These are phyloP conservation scores for Zoanthus sansibaricus DNA, from an alignment of 92 coral and sea anemone species.

Conservation along the genomic window DNA sequence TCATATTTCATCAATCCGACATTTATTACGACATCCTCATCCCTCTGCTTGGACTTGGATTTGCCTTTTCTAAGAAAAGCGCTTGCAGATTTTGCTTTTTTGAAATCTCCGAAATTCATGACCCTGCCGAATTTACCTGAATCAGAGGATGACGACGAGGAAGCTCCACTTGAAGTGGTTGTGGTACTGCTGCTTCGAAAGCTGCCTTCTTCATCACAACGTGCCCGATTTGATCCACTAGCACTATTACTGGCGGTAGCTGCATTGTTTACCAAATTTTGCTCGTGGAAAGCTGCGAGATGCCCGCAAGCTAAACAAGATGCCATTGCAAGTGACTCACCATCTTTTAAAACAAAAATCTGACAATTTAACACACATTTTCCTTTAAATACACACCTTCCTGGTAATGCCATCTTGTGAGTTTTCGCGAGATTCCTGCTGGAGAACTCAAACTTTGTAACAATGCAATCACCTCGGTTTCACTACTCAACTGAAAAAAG, in stretches of 20 bases:
- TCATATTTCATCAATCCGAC: constrained; percentile 3
- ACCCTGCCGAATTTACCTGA: background rate
- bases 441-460: background rate
- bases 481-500: background rate
- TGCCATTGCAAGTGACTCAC: background rate
- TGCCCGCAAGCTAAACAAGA: constrained; percentile 36
- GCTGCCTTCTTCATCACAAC: background rate
- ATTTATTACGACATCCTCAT: background rate
- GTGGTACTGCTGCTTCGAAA: background rate
- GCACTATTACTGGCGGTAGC: background rate
- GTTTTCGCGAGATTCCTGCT: background rate
- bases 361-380: constrained; percentile 36
- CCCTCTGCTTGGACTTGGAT: background rate
- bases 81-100: no score
- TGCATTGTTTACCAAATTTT: background rate
- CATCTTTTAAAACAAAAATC: constrained; percentile 24
- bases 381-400: background rate
- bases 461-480: background rate
- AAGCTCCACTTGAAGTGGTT: background rate
- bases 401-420: background rate
- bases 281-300: constrained; percentile 42
- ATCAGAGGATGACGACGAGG: background rate
- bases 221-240: background rate
- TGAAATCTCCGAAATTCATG: background rate
- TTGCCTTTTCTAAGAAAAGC: background rate